These are phyloP conservation scores for Poecilia gillii DNA, from an alignment of 2,797 vertebrate species.

Conservation along the genomic window DNA sequence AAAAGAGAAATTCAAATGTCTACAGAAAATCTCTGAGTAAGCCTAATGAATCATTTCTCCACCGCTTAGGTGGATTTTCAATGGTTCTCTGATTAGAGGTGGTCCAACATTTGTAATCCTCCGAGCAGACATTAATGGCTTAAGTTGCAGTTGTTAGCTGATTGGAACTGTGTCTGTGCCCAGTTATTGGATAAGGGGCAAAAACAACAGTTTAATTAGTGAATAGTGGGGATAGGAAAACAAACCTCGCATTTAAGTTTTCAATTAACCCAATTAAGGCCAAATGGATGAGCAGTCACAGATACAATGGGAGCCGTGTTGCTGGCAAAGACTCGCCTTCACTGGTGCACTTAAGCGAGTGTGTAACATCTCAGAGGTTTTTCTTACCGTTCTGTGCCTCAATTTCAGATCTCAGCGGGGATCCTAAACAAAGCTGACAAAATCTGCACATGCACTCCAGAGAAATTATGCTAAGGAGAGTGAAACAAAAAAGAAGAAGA, in stretches of 20 bases:
- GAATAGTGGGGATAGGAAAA: constrained; percentile 41
- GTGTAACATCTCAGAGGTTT: constrained; percentile 65
- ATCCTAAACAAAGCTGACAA: constrained; percentile 78
- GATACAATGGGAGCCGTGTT: constrained; percentile 70
- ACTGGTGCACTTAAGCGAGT: constrained; percentile 56
- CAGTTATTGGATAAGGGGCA: constrained; percentile 66
- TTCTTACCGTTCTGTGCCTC: constrained; percentile 69
- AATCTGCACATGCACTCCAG: constrained; percentile 81
- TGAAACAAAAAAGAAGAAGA: constrained; percentile 78
- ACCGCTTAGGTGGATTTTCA: constrained; percentile 69
- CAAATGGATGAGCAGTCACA: constrained; percentile 73
- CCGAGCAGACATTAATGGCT: constrained; percentile 67
- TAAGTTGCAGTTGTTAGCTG: constrained; percentile 63
- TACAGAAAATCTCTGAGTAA: constrained; percentile 46
- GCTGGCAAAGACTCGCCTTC: constrained; percentile 63
- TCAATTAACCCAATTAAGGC: constrained; percentile 82
- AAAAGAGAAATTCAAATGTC: constrained; percentile 35
- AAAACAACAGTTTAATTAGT: constrained; percentile 77
- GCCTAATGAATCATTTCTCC: constrained; percentile 62
- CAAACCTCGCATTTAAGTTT: constrained; percentile 75
- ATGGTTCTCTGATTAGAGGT: constrained; percentile 66
- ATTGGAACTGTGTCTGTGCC: constrained; percentile 62
- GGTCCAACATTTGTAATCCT: constrained; percentile 74
- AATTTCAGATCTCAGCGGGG: constrained; percentile 81
- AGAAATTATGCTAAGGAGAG: constrained; percentile 82